phyloP scores from a whole-genome alignment of 2,797 vertebrate species.

The Alcedo atthis region DNA sequence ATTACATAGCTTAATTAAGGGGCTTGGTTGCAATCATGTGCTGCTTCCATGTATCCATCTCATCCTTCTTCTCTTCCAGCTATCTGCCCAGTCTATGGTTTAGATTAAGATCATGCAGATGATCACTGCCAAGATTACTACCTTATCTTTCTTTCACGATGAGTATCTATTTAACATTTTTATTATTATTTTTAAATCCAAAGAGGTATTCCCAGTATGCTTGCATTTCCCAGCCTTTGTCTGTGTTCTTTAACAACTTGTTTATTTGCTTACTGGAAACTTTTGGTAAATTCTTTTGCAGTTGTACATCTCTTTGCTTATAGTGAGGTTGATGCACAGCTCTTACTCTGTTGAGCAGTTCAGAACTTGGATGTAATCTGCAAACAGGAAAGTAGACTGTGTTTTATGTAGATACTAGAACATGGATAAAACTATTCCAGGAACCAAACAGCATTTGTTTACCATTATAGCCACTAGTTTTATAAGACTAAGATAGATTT shows the following conservation, averaged over 20 bases:
- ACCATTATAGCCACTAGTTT: background rate
- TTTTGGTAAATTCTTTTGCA: background rate
- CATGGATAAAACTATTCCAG: background rate
- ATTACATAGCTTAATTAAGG: background rate
- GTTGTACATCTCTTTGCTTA: background rate
- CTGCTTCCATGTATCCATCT: background rate
- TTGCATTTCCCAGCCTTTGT: background rate
- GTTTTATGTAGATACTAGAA: background rate
- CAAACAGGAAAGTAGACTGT: background rate
- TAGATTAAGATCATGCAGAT: background rate
- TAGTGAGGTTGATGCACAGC: background rate
- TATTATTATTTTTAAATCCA: background rate
- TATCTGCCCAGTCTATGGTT: background rate
- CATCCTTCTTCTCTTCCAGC: background rate
- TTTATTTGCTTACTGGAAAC: background rate
- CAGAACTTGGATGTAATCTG: background rate
- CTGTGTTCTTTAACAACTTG: background rate
- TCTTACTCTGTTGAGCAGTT: background rate
- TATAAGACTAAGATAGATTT: background rate
- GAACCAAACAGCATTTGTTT: background rate
- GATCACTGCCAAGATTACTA: background rate
- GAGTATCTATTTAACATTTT: no score
- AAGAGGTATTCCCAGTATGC: background rate
- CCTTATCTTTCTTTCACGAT: background rate
- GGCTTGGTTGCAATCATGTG: background rate